These are phyloP conservation scores for Neocrepidodera transversa DNA, from an alignment of 2,888 invertebrate species.

Conservation along the genomic window DNA sequence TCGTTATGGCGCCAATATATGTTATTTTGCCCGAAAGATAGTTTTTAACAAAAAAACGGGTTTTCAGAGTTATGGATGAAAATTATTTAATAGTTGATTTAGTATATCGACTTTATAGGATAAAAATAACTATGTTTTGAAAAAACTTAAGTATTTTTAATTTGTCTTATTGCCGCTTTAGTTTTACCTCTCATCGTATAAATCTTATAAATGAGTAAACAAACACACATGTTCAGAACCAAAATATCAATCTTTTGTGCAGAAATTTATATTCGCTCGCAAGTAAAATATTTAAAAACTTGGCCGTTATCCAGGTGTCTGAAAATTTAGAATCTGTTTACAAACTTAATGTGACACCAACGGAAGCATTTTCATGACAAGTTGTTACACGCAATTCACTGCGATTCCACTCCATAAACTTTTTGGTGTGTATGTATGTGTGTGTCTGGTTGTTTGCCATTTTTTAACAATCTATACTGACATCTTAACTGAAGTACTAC, in stretches of 20 bases:
- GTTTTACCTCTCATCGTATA: neutral
- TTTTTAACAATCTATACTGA: slow-evolving; percentile 6
- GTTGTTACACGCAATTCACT: slow-evolving; percentile 18
- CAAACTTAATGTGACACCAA: slow-evolving; percentile 23
- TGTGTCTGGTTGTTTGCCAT: neutral
- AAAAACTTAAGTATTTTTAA: too few species aligned
- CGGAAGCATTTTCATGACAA: slow-evolving; percentile 20
- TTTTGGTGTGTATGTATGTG: neutral
- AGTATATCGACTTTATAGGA: too few species aligned
- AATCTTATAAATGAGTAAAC: neutral
- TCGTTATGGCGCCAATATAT: too few species aligned
- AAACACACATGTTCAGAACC: neutral
- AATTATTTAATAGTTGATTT: too few species aligned
- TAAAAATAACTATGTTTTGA: too few species aligned
- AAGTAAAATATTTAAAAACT: slow-evolving; percentile 20
- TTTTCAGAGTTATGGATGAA: too few species aligned
- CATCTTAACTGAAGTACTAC: slow-evolving; percentile 4
- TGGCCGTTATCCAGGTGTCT: slow-evolving; percentile 19
- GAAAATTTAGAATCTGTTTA: slow-evolving; percentile 27
- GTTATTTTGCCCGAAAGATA: too few species aligned
- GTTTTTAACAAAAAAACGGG: too few species aligned
- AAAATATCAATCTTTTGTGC: slow-evolving; percentile 15
- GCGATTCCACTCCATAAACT: slow-evolving; percentile 21
- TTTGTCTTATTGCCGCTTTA: too few species aligned
- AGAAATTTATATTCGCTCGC: neutral